Percentiles rank a stretch among this genome's conserved stretches.
Evolutionary conservation across 2,113 vertebrate genomes (phyloP).

Genomic region (Alexandromys fortis): DNA sequence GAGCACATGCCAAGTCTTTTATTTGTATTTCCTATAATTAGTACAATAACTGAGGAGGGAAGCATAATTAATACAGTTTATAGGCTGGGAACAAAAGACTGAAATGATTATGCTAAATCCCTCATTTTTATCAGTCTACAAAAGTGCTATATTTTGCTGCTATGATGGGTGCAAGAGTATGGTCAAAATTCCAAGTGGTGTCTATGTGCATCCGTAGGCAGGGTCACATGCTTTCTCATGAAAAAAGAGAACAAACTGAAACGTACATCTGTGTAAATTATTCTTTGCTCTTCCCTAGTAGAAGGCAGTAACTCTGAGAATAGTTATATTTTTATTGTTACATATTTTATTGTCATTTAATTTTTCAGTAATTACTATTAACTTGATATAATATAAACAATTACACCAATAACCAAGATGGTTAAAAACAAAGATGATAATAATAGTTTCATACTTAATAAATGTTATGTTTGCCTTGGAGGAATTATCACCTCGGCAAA

Average conservation of each 20-base stretch:
- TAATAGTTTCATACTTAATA: constrained; percentile 43
- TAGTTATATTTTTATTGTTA: constrained; percentile 44
- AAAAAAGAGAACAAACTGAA: constrained; percentile 8
- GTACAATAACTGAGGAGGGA: neutral
- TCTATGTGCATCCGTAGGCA: neutral
- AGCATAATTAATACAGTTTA: constrained; percentile 41
- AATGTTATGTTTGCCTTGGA: constrained; percentile 32
- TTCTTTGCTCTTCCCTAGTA: neutral
- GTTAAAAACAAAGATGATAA: neutral
- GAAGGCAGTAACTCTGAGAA: neutral
- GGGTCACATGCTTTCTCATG: neutral
- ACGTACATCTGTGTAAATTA: neutral
- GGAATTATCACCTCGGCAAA: constrained; percentile 53
- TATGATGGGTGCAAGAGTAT: neutral
- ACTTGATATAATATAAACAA: constrained; percentile 51
- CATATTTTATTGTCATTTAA: neutral
- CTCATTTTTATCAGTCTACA: constrained; percentile 22
- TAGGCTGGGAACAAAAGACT: constrained; percentile 11
- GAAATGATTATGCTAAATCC: neutral
- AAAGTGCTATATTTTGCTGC: constrained; percentile 37
- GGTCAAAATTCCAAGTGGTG: neutral
- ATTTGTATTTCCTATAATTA: constrained; percentile 7
- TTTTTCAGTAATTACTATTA: neutral
- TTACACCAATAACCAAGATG: constrained; percentile 28
- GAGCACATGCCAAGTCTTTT: neutral